Evolutionary conservation across 2,797 vertebrate genomes (phyloP), one percentile per base, ranked within the genome.

Genomic region (Catamblyrhynchus diadema): DNA sequence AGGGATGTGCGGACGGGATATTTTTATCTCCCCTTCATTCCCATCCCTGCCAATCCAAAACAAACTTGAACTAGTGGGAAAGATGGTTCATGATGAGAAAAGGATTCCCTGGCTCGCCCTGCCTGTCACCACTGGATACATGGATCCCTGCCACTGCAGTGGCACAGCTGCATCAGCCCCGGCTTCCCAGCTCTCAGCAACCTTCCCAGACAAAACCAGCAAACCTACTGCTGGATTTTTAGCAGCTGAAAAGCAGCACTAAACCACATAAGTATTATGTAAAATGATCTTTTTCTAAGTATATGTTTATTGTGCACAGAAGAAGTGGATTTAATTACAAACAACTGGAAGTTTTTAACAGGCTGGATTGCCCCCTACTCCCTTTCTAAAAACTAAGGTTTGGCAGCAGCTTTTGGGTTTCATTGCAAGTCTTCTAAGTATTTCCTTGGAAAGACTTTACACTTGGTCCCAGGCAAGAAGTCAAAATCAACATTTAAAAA

Each of bases 401-500:
- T 97, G 95, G 91, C 96, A 93, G 78, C 72, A 95, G 89, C 72
- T 88, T 95, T 88, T 88, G 92, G 88, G 96, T 97, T 96, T 95
- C 89, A 71, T 33, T 95, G 35, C 82, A 93, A 96, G 95, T 93
- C 95, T 97, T 98, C 96, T 92, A 97, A 98, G 96, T 93, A 97
- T 96, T 97, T 98, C 97, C 96, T 97, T 97, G 96, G 97, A 97
- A 97, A 97, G 97, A 95, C 74, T 91, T 94, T 96, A 91, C 87
- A 95, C 95, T 97, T 91, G 97, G 97, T 96, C 96, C 81, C 95
- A 97, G 97, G 97, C 97, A 98, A 96, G 83, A 93, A 94, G 95
- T 97, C 96, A 97, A 98, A 97, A 93, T 88, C 96, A 97, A 97
- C 97, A 96, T 92, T 92, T 87, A 89, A 95, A 95, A 97, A 94